Base-by-base conservation (phyloP, 2,113 vertebrate genomes). In the Leptocoma aspasia region DNA sequence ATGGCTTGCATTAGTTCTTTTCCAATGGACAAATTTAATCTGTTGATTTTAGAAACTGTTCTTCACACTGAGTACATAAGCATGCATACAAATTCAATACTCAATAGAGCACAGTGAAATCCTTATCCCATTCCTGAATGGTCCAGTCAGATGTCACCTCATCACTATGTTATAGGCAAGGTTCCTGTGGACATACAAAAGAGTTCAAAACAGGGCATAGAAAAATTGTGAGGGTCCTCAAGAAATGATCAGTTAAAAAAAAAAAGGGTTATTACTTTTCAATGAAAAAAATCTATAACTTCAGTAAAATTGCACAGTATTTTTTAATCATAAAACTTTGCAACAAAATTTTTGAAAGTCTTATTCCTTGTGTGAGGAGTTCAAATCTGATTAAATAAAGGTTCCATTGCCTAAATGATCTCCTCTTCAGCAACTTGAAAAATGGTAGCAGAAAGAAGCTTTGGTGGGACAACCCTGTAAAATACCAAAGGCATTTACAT, bases 161-260 rank as follows among this genome's bases (percentile, higher is more conserved):
- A 83, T 3, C 4, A 18, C 18, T 39, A 2, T 24, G 5, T 49
- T 33, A 72, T 14, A 71, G 47, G 30, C 8, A 65, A 68, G 9
- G 6, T 35, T 76, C 16, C 30, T 68, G 8, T 20, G 24, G 27
- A 54, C 4, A 30, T 49, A 35, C 1, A 63, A 15, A 50, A 19
- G 16, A 39, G 15, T 68, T 71, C 18, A 73, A 65, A 89, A 56
- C 6, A 23, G 4, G 4, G 3, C 2, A 3, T 7, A 68, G 21
- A 64, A 13, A 49, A 73, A 11, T 4, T 42, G 12, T 21, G 7
- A 65, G 6, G 2, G 1, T 27, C 7, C 4, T 5, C 7, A 30
- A 14, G 4, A 73, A 6, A 63, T 13, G 0, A 15, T 19, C 6
- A 24, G 13, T 33, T 15, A 90, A 70, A 27, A 47, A 53, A 75